Evolutionary conservation across 2,113 vertebrate species (phyloP), one percentile per base, ranked within the genome.

Genomic region (Rhynchopsitta pachyrhyncha): DNA sequence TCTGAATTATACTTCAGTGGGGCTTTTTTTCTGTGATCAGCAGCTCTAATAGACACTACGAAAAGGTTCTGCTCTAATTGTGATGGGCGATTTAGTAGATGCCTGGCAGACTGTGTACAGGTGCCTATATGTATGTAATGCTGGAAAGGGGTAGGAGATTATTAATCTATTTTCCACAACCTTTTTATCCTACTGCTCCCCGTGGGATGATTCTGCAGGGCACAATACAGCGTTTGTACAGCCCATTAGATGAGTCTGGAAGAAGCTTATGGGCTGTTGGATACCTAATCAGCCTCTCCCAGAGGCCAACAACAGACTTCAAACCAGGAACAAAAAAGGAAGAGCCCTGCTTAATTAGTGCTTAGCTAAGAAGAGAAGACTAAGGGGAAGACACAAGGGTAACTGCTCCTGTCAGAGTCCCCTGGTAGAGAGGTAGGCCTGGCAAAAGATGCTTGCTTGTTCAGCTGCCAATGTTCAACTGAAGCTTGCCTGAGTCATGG

Each of bases 331-430:
- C 55, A 82, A 70, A 91, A 91, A 95, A 89, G 42, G 66, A 87
- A 94, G 55, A 94, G 76, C 44, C 69, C 29, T 84, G 89, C 89
- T 93, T 97, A 96, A 96, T 95, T 95, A 95, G 91, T 37, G 57
- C 70, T 82, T 41, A 62, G 86, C 79, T 86, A 82, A 77, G 53
- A 73, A 88, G 44, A 83, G 74, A 70, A 91, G 74, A 82, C 81
- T 89, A 91, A 28, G 49, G n/a, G 23, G 62, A 92, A 87, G 70
- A 79, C 75, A 85, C 42, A 82, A 66, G 64, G 86, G 67, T 49
- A 91, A 85, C 23, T 55, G 91, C 88, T 94, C 35, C 83, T 66
- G 24, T 46, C 68, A 39, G 42, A 70, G 69, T 88, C 80, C 80
- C 91, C n/a, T 39, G 67, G 70, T 49, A 55, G 76, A 77, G 53